These are phyloP conservation scores for Drosophila lacertosa DNA, from an alignment of 1,140 invertebrate genomes.

Conservation along the genomic window DNA sequence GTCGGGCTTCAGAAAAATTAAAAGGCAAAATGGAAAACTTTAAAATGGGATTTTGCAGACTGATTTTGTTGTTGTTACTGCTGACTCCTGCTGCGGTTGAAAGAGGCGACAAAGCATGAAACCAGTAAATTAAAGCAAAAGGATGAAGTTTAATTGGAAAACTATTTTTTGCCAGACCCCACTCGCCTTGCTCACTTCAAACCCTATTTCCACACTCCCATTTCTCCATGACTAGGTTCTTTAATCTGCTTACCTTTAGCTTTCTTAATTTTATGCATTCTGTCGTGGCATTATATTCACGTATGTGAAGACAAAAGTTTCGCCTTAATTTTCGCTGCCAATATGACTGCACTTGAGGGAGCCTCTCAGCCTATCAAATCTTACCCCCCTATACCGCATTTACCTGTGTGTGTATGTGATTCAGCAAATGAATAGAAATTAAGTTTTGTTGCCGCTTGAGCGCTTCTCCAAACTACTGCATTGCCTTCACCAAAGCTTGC, in stretches of 20 bases:
- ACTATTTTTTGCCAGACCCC: slow-evolving; percentile 76
- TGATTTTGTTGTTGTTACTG: slow-evolving; percentile 45
- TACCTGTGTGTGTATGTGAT: slow-evolving; percentile 56
- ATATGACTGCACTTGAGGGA: slow-evolving; percentile 61
- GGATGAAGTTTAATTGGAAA: slow-evolving; percentile 84
- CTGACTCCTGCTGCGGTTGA: slow-evolving; percentile 70
- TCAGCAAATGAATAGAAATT: slow-evolving; percentile 82
- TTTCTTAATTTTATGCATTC: slow-evolving; percentile 80
- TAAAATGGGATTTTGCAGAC: slow-evolving; percentile 68
- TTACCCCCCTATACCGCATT: background rate
- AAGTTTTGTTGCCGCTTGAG: slow-evolving; percentile 78
- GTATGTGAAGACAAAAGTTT: slow-evolving; percentile 77
- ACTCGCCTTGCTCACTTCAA: background rate
- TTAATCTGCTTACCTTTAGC: slow-evolving; percentile 82
- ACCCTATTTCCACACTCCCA: background rate
- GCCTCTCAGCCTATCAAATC: background rate
- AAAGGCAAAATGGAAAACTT: slow-evolving; percentile 66
- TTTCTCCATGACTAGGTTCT: slow-evolving; percentile 42
- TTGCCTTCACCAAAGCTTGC: slow-evolving; percentile 36
- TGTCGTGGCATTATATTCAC: slow-evolving; percentile 76
- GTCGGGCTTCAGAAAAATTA: slow-evolving; percentile 28
- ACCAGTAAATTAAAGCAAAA: slow-evolving; percentile 84
- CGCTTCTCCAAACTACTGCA: slow-evolving; percentile 70
- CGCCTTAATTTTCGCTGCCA: slow-evolving; percentile 78
- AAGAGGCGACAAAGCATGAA: slow-evolving; percentile 84